Evolutionary conservation across 92 coral and sea anemone species (phyloP).

Genomic region (Galaxea fascicularis): DNA sequence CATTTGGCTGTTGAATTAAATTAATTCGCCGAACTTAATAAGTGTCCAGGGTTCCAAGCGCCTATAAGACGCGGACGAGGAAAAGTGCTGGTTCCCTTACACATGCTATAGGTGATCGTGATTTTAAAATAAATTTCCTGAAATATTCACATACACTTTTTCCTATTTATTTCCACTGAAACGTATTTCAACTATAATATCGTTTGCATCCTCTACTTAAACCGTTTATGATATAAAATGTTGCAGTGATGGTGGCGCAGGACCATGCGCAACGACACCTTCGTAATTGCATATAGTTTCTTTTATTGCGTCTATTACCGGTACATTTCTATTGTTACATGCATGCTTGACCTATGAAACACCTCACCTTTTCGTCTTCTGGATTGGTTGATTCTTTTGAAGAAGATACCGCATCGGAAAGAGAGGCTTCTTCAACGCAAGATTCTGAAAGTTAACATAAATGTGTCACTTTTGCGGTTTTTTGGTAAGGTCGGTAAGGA

Average conservation of each 20-base stretch:
- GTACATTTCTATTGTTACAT: too few species aligned
- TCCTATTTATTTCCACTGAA: slow-evolving; percentile 25
- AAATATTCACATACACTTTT: slow-evolving; percentile 25
- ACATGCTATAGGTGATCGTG: slow-evolving; percentile 25
- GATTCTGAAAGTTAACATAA: slow-evolving; percentile 20
- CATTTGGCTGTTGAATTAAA: slow-evolving; percentile 19
- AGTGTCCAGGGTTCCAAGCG: slow-evolving; percentile 17
- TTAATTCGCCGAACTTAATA: slow-evolving; percentile 12
- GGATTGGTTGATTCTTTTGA: slow-evolving; percentile 25
- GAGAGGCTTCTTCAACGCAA: slow-evolving; percentile 22
- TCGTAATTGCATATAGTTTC: too few species aligned
- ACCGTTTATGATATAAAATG: slow-evolving; percentile 15
- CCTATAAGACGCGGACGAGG: slow-evolving; percentile 8
- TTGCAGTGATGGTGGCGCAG: too few species aligned
- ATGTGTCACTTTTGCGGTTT: slow-evolving; percentile 11
- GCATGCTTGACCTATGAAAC: too few species aligned
- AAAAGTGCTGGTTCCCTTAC: slow-evolving; percentile 8
- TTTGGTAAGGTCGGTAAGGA: not conserved
- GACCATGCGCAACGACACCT: too few species aligned
- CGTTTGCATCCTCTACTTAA: slow-evolving; percentile 8
- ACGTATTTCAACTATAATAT: slow-evolving; percentile 8
- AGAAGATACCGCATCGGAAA: slow-evolving; percentile 8
- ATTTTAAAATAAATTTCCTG: slow-evolving; percentile 22
- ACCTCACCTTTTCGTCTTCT: slow-evolving; percentile 27
- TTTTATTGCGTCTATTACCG: too few species aligned